These are phyloP conservation scores for Acanthacorydalis orientalis DNA, from an alignment of 2,888 invertebrate species.

Conservation along the genomic window DNA sequence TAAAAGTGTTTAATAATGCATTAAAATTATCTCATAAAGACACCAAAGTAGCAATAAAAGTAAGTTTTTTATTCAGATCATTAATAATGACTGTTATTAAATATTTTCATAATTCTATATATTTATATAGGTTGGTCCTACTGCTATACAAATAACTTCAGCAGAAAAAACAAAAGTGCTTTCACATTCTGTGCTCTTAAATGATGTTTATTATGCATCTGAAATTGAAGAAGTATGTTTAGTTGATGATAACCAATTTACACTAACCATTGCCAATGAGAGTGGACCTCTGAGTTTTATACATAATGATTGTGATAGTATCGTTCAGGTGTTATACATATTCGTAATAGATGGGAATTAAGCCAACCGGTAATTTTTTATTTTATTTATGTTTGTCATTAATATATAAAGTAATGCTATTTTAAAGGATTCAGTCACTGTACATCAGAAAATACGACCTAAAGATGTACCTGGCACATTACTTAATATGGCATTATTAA, in stretches of 20 bases:
- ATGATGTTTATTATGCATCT: constrained; percentile 96
- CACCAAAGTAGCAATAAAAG: constrained; percentile 93
- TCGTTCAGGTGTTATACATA: constrained; percentile 94
- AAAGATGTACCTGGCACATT: constrained; percentile 97
- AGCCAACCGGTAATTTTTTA: constrained; percentile 61
- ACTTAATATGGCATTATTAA: constrained; percentile 92
- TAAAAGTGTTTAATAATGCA: constrained; percentile 90
- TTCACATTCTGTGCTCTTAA: constrained; percentile 78
- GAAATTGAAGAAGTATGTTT: constrained; percentile 95
- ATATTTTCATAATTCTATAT: background rate
- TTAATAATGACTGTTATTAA: background rate
- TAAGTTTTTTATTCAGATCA: constrained; percentile 14
- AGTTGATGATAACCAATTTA: constrained; percentile 96
- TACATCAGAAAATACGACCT: constrained; percentile 93
- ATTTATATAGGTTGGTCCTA: constrained; percentile 63
- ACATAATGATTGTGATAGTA: constrained; percentile 95
- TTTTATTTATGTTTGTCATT: background rate
- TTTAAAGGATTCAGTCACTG: constrained; percentile 74
- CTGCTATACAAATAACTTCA: constrained; percentile 91
- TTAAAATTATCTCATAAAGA: constrained; percentile 93
- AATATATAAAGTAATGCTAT: constrained; percentile 4
- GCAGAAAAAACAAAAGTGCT: constrained; percentile 93
- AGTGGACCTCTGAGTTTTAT: constrained; percentile 91
- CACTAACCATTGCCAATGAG: constrained; percentile 88
- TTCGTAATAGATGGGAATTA: constrained; percentile 90